Base-by-base conservation (phyloP, 1,140 invertebrate species). In the Halictus rubicundus region DNA sequence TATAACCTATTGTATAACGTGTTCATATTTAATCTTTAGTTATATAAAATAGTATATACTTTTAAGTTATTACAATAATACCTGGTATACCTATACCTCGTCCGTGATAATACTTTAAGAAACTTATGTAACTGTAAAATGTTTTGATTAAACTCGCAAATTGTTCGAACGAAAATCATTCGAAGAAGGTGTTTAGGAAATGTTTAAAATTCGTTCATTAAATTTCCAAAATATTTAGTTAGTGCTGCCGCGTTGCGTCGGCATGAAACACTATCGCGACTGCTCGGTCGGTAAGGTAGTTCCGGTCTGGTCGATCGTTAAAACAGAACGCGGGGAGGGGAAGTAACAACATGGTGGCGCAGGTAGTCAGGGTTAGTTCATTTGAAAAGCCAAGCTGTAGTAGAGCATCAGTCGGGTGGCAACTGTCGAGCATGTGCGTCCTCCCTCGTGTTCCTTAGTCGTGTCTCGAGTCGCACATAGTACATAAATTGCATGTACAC, bases 381-480 rank as follows among this genome's bases (percentile, higher is more conserved):
- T 65, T 63, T 54, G 61, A 72, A 83, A 74, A 80, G 64, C 70
- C 69, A 80, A 60, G 61, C 68, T 61, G 37, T 16, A 16, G 39
- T 49, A 46, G 73, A 59, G 80, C 81, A 69, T 86, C 89, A 91
- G 90, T 91, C 88, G 90, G 90, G 88, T 91, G 89, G 90, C 87
- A 91, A 91, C 90, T 85, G 87, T 90, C 87, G 86, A 71, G 80
- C 80, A 80, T 81, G 86, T 59, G 68, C 21, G 82, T 83, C 12
- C 73, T 64, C 14, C 59, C 21, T 68, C 19, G 64, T 61, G 60
- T 10, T n/a, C 54, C 32, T 59, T 59, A 70, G 23, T 42, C 70
- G 66, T 25, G 78, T 73, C 23, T 49, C 54, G n/a, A 27, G 23
- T 79, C 71, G 82, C 69, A 68, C 70, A 65, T 19, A 81, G 74